Percentiles rank a stretch among this genome's conserved stretches.
These are phyloP conservation scores for Drosophila meridiana DNA, from an alignment of 2,888 invertebrate species.

Conservation along the genomic window DNA sequence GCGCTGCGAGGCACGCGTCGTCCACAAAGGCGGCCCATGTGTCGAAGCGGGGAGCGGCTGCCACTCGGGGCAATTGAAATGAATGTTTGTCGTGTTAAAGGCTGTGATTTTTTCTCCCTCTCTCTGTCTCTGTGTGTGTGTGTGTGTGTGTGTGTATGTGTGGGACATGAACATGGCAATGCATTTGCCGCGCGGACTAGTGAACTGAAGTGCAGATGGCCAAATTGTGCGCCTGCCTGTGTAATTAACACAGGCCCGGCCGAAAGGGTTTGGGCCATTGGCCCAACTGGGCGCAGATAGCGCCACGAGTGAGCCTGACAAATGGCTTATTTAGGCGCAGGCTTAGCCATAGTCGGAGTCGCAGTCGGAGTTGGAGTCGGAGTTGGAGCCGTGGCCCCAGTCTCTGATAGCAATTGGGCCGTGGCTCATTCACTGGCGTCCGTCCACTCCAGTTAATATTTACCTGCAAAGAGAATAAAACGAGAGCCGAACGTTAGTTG, in stretches of 20 bases:
- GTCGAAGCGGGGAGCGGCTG: constrained; percentile 22
- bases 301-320: constrained; percentile 61
- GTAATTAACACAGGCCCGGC: constrained; percentile 69
- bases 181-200: constrained; percentile 43
- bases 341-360: constrained; percentile 16
- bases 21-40: constrained; percentile 40
- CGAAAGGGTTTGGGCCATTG: background rate
- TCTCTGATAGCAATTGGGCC: constrained; percentile 3
- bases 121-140: background rate
- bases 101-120: constrained; percentile 54
- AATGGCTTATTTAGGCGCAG: constrained; percentile 74
- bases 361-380: background rate
- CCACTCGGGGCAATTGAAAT: constrained; percentile 70
- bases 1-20: constrained; percentile 38
- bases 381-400: background rate
- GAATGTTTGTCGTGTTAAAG: constrained; percentile 76
- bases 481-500: constrained; percentile 25
- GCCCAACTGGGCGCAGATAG: constrained; percentile 31
- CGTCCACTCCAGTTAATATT: constrained; percentile 29
- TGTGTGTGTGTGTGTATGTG: background rate
- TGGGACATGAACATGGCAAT: constrained; percentile 36
- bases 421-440: background rate
- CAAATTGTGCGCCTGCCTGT: constrained; percentile 49
- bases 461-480: constrained; percentile 51
- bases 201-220: constrained; percentile 45